Conservation (phyloP, 2,888 invertebrate species). For the Dynastes grantii region DNA sequence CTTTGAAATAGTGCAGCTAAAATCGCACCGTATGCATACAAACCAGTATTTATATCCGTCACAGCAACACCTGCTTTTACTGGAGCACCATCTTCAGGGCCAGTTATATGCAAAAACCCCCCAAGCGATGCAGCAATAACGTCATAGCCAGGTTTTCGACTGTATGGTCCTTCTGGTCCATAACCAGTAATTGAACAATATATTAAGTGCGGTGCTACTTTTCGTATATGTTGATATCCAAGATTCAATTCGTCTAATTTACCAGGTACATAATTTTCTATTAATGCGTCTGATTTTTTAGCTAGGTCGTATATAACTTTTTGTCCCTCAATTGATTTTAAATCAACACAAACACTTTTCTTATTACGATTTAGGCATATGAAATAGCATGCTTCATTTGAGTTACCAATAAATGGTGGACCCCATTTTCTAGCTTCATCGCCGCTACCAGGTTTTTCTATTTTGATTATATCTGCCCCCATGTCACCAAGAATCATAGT, state of each 20-base stretch:
- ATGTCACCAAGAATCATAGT: conserved; percentile 95
- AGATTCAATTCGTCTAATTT: conserved; percentile 84
- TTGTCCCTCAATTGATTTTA: conserved; percentile 80
- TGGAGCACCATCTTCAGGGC: conserved; percentile 86
- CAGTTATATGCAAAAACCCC: conserved; percentile 92
- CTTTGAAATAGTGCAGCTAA: conserved; percentile 90
- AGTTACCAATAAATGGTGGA: conserved; percentile 82
- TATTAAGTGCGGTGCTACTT: conserved; percentile 84
- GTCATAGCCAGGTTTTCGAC: conserved; percentile 93
- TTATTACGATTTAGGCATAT: conserved; percentile 94
- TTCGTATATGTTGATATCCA: conserved; percentile 83
- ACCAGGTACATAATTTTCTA: conserved; percentile 96
- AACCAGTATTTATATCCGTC: conserved; percentile 93
- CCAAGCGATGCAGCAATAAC: conserved; percentile 95
- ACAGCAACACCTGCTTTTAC: conserved; percentile 94
- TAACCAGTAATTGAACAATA: conserved; percentile 97
- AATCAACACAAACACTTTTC: conserved; percentile 90
- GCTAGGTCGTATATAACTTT: conserved; percentile 82
- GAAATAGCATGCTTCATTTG: conserved; percentile 85
- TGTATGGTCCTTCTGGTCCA: conserved; percentile 90
- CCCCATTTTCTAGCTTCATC: conserved; percentile 96
- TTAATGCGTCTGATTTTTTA: conserved; percentile 85
- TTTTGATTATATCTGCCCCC: conserved; percentile 94
- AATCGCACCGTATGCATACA: conserved; percentile 96
- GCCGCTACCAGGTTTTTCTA: conserved; percentile 87